Evolutionary conservation across 2,888 invertebrate genomes (phyloP), one percentile per base, ranked within the genome.

Genomic region (Toxonevra muliebris): DNA sequence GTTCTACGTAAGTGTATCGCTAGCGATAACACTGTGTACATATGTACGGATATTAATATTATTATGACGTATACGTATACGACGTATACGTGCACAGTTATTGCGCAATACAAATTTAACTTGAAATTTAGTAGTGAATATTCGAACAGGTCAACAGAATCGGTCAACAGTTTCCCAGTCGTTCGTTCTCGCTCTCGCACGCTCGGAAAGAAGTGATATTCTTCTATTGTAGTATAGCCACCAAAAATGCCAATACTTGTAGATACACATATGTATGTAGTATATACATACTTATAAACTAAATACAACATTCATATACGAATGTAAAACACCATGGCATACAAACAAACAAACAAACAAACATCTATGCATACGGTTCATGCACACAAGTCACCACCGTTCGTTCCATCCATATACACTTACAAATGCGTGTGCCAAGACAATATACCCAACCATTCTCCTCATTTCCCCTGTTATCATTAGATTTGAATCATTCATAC

Each of bases 61-160:
- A 30, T 30, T 30, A 7, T 30, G 30, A 8, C 13, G 41, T 63
- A 30, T 63, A 63, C 65, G 59, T 65, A 53, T 15, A 65, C 43
- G 52, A 12, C n/a, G 20, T 59, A 30, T 30, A 59, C 58, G 52
- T 65, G 40, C 59, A 65, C 50, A 48, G 43, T 41, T 42, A 41
- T 41, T 66, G 55, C 61, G 61, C 61, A 66, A 61, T 55, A 66
- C 61, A 66, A 13, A 66, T 61, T 66, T 55, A 66, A 66, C 54
- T 42, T 30, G 50, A 66, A 66, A 61, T 66, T 66, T 66, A 61
- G 66, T 66, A 41, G 66, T 66, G 66, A 66, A 66, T 55, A 61
- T 61, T 55, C 54, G 53, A 65, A 59, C 59, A 65, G 65, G 65
- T 40, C 42, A 53, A 12, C 65, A 65, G 65, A 48, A 58, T 15